Evolutionary conservation across 2,113 vertebrate species (phyloP).

Genomic region (Alces alces): DNA sequence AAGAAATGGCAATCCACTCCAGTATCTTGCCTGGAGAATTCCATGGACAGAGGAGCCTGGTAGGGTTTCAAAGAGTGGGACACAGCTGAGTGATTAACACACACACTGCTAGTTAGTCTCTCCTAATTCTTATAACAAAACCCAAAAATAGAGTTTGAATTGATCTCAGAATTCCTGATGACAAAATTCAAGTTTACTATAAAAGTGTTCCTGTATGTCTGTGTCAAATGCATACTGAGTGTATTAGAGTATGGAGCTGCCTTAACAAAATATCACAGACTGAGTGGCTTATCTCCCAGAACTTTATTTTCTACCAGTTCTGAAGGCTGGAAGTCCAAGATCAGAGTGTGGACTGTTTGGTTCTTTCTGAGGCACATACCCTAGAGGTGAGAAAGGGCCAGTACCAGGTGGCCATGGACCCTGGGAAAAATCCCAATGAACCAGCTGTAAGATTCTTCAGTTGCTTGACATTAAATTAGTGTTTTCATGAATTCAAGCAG

Average conservation of each 20-base stretch:
- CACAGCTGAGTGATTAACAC: not conserved
- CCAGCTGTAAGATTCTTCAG: not conserved
- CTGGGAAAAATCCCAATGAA: not conserved
- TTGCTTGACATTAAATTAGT: not conserved
- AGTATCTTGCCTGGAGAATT: not conserved
- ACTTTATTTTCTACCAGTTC: not conserved
- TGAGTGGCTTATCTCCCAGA: not conserved
- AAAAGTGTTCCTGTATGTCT: not conserved
- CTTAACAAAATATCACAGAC: not conserved
- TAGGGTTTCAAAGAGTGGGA: not conserved
- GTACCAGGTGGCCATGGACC: accelerated
- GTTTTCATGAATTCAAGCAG: not conserved
- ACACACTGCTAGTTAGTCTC: not conserved
- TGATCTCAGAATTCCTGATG: not conserved
- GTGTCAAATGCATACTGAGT: not conserved
- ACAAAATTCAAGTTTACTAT: not conserved
- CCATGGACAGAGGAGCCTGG: not conserved
- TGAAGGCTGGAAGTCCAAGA: not conserved
- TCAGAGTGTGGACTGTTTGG: not conserved
- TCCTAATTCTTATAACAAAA: not conserved
- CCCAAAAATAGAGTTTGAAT: not conserved
- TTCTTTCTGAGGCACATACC: not conserved
- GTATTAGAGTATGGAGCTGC: not conserved
- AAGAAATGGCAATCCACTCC: not conserved
- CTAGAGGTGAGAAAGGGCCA: not conserved